Evolutionary conservation across 1,140 invertebrate genomes (phyloP).

Genomic region (Pristionchus pacificus): DNA sequence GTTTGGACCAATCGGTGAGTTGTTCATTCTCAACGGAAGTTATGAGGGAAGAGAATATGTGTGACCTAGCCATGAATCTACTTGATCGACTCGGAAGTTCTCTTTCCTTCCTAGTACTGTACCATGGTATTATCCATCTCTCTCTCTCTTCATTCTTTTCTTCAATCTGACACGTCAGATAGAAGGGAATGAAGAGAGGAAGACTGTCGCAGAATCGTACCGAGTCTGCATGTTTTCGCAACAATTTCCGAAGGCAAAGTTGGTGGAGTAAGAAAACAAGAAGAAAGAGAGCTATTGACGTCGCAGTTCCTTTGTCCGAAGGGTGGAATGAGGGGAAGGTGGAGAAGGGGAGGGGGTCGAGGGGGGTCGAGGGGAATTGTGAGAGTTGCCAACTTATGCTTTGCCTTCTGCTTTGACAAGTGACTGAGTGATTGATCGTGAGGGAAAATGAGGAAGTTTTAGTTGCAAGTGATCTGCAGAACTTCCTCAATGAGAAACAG

Average conservation of each 20-base stretch:
- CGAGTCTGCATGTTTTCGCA: too few species aligned
- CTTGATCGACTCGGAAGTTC: neutral
- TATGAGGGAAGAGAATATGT: too few species aligned
- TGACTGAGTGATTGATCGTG: neutral
- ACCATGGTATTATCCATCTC: neutral
- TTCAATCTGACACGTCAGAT: neutral
- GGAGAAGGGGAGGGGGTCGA: neutral
- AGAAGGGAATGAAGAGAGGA: too few species aligned
- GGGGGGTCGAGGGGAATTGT: neutral
- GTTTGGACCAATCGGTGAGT: slow-evolving; percentile 61
- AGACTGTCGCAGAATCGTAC: too few species aligned
- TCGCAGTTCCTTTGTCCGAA: too few species aligned
- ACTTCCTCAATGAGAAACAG: neutral
- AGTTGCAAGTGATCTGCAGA: neutral
- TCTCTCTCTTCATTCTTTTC: neutral
- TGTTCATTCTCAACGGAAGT: neutral
- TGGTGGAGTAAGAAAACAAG: too few species aligned
- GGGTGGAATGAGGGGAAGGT: too few species aligned
- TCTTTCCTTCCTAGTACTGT: neutral
- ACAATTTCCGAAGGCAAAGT: too few species aligned
- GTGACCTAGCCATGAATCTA: neutral
- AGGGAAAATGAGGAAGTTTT: neutral
- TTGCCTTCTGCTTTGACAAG: neutral
- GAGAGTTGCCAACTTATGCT: neutral
- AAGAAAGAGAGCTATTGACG: too few species aligned